phyloP scores from a whole-genome alignment of 2,113 vertebrate genomes.

The Andinoacara biseriatus region DNA sequence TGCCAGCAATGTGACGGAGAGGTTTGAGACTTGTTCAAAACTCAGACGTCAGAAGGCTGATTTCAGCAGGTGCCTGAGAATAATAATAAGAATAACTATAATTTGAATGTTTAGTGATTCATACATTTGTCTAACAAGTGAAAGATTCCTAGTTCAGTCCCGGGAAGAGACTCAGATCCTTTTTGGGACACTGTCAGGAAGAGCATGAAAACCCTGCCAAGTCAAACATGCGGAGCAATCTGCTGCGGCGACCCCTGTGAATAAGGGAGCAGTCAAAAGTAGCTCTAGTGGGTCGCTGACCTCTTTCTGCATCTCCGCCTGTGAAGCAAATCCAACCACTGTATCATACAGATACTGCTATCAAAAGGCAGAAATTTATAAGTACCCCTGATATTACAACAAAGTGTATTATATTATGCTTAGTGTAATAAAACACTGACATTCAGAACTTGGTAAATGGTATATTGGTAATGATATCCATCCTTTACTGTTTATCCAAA shows the following conservation, averaged over 20 bases:
- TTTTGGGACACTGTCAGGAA: no score
- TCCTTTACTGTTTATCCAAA: no score
- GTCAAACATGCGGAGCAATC: no score
- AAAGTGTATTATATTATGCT: no score
- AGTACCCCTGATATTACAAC: background rate
- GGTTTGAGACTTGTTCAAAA: background rate
- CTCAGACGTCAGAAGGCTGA: background rate
- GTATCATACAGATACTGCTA: background rate
- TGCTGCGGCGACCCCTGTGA: no score
- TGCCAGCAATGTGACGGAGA: background rate
- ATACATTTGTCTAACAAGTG: background rate
- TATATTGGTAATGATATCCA: no score
- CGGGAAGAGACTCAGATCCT: no score
- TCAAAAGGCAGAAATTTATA: background rate
- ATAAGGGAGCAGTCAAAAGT: background rate
- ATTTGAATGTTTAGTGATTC: background rate
- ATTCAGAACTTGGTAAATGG: no score
- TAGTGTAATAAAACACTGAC: no score
- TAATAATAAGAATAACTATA: background rate
- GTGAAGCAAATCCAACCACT: background rate
- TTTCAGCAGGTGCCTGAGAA: background rate
- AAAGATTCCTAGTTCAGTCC: background rate
- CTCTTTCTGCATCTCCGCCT: background rate
- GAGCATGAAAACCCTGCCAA: no score
- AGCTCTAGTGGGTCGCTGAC: background rate